Conservation (phyloP, 2,888 invertebrate genomes). For the Himalopsyche japonica region DNA sequence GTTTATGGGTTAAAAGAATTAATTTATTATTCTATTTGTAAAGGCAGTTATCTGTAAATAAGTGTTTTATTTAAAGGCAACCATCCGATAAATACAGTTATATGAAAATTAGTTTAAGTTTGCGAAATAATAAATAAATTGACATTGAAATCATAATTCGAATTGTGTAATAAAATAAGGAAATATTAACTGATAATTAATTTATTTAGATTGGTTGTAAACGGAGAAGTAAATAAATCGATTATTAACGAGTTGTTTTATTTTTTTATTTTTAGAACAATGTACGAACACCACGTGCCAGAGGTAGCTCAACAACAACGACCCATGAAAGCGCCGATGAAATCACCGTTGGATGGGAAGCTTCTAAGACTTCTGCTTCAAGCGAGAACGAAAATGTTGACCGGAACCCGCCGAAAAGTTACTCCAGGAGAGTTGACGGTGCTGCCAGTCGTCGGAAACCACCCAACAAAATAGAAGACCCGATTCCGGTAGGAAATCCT, state of each 20-base stretch:
- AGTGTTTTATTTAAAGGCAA: neutral
- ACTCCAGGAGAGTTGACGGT: conserved; percentile 24
- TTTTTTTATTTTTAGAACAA: conserved; percentile 36
- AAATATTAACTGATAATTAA: too few species aligned
- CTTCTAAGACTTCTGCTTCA: neutral
- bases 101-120: neutral
- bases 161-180: neutral
- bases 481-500: neutral
- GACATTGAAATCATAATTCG: neutral
- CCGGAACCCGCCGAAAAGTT: conserved; percentile 21
- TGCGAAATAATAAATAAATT: neutral
- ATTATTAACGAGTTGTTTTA: neutral
- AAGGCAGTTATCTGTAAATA: neutral
- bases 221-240: too few species aligned
- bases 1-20: too few species aligned
- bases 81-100: neutral
- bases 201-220: too few species aligned
- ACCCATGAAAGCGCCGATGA: conserved; percentile 19
- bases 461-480: neutral
- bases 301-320: neutral
- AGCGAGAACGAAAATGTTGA: neutral
- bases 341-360: conserved; percentile 10
- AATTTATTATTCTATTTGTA: too few species aligned
- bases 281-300: conserved; percentile 12
- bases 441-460: conserved; percentile 5